phyloP scores from a whole-genome alignment of 2,113 vertebrate species.

The Camelus bactrianus region DNA sequence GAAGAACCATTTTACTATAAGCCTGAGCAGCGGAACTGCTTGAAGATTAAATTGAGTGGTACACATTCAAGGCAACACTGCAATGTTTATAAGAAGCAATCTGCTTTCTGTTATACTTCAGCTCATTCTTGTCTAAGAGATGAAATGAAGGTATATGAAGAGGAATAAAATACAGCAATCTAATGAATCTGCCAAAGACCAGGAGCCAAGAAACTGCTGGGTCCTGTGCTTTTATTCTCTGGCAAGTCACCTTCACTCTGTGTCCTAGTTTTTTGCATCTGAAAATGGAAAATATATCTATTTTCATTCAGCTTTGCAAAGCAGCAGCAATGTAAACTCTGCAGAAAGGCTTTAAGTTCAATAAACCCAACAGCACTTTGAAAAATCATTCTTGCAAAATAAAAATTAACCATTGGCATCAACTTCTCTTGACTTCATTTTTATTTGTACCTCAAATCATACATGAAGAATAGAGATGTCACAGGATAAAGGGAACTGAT shows the following conservation, averaged over 20 bases:
- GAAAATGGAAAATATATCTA: conserved; percentile 43
- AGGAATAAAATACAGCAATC: not conserved
- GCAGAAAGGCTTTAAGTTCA: conserved; percentile 22
- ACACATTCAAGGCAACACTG: conserved; percentile 38
- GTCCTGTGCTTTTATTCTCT: not conserved
- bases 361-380: not conserved
- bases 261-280: conserved; percentile 5
- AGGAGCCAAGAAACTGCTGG: conserved; percentile 28
- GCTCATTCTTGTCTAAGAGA: not conserved
- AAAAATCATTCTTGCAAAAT: conserved; percentile 36
- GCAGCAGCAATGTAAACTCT: not conserved
- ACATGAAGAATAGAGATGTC: not conserved
- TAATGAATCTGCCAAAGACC: not conserved
- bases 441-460: conserved; percentile 44
- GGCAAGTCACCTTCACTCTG: conserved; percentile 37
- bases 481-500: not conserved
- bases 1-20: conserved; percentile 49
- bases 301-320: conserved; percentile 62
- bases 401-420: conserved; percentile 25
- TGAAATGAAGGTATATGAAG: conserved; percentile 35
- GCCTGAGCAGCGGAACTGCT: not conserved
- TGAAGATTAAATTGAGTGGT: conserved; percentile 54
- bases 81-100: conserved; percentile 37
- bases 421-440: conserved; percentile 51
- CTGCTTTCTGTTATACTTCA: not conserved